These are phyloP conservation scores for Ricordea florida DNA, from an alignment of 92 coral and sea anemone species.

Conservation along the genomic window DNA sequence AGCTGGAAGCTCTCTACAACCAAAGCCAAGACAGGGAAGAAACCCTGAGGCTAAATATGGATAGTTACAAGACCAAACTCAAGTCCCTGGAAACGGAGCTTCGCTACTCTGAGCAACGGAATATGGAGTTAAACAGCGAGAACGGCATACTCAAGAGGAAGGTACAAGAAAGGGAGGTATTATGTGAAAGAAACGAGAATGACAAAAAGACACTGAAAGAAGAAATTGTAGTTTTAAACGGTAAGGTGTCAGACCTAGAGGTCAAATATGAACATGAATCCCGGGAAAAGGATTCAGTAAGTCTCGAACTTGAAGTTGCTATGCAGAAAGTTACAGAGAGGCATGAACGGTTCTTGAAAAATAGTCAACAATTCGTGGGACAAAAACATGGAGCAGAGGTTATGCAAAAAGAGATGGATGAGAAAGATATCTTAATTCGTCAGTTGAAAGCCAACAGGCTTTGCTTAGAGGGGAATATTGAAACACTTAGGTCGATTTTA, in stretches of 20 bases:
- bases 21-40: constrained; percentile 76
- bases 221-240: constrained; percentile 51
- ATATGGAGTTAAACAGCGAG: constrained; percentile 64
- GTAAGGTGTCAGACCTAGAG: constrained; percentile 76
- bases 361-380: constrained; percentile 71
- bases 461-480: constrained; percentile 58
- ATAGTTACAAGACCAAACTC: constrained; percentile 57
- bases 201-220: constrained; percentile 67
- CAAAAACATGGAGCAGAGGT: constrained; percentile 62
- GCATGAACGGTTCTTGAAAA: constrained; percentile 69
- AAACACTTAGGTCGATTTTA: constrained; percentile 33
- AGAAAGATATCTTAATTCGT: constrained; percentile 53
- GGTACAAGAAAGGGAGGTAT: constrained; percentile 44
- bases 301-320: constrained; percentile 66
- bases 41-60: constrained; percentile 53
- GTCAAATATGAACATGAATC: constrained; percentile 81
- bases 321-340: constrained; percentile 54
- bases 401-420: constrained; percentile 67
- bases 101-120: constrained; percentile 66
- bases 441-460: constrained; percentile 61
- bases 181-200: constrained; percentile 41
- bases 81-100: constrained; percentile 57
- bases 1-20: constrained; percentile 61
- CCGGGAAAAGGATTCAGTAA: constrained; percentile 67
- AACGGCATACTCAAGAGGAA: constrained; percentile 54